Percentiles rank a stretch among this genome's conserved stretches.
Evolutionary conservation across 2,113 vertebrate genomes (phyloP).

Genomic region (Pycnonotus jocosus): DNA sequence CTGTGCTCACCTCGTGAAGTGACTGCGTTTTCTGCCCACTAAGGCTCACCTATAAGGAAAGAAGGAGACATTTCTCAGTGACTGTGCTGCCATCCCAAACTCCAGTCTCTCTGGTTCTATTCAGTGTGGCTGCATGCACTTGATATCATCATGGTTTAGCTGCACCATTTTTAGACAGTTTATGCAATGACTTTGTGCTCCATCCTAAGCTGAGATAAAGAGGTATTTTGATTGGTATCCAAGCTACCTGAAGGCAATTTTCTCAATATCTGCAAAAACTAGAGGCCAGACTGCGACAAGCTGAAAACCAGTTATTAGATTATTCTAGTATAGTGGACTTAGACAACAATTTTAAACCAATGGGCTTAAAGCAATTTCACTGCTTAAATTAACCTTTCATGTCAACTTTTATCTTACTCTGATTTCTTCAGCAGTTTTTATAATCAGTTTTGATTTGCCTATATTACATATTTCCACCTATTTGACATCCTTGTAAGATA

Average conservation of each 20-base stretch:
- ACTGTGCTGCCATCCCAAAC: not conserved
- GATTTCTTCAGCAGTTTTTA: slow-evolving; percentile 3
- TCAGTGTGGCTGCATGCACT: not conserved
- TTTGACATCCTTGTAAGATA: not conserved
- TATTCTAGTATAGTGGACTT: not conserved
- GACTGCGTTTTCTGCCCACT: not conserved
- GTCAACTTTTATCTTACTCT: not conserved
- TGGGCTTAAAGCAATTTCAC: not conserved
- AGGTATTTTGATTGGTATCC: not conserved
- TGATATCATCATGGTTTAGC: not conserved
- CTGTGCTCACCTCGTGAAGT: not conserved
- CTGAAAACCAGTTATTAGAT: not conserved
- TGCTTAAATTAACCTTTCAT: slow-evolving; percentile 32
- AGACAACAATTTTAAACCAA: not conserved
- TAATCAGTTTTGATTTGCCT: slow-evolving; percentile 27
- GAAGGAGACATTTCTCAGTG: not conserved
- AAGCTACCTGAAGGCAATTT: not conserved
- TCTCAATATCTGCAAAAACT: not conserved
- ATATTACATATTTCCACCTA: slow-evolving; percentile 12
- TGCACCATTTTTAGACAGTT: not conserved
- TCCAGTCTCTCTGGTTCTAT: not conserved
- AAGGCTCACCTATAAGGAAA: not conserved
- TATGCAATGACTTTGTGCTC: not conserved
- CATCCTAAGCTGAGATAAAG: not conserved
- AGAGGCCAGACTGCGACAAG: not conserved